phyloP scores from a whole-genome alignment of 1,140 invertebrate species.

The Zophobas atratus region DNA sequence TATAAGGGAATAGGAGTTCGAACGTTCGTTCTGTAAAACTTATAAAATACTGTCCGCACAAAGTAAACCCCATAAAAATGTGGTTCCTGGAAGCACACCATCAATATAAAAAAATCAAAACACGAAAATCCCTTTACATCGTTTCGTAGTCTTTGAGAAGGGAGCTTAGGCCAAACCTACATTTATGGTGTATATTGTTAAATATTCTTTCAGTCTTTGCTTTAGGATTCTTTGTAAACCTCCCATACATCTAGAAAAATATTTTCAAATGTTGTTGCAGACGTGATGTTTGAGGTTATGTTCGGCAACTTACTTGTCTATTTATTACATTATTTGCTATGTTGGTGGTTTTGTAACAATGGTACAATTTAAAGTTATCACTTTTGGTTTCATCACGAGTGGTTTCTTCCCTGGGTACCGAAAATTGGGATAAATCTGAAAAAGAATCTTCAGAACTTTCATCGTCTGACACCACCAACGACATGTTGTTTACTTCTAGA shows the following conservation, averaged over 20 bases:
- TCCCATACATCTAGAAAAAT: conserved; percentile 63
- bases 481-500: conserved; percentile 57
- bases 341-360: conserved; percentile 55
- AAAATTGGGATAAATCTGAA: conserved; percentile 58
- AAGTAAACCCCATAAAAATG: conserved; percentile 93
- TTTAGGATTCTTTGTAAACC: conserved; percentile 62
- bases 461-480: conserved; percentile 59
- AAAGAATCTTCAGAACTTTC: conserved; percentile 59
- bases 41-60: conserved; percentile 92
- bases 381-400: conserved; percentile 38
- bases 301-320: conserved; percentile 63
- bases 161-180: conserved; percentile 70
- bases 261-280: conserved; percentile 51
- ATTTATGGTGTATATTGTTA: conserved; percentile 74
- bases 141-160: conserved; percentile 62
- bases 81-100: conserved; percentile 72
- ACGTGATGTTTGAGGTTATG: conserved; percentile 56
- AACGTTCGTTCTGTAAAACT: conserved; percentile 77
- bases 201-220: conserved; percentile 69
- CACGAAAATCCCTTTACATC: conserved; percentile 52
- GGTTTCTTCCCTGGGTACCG: conserved; percentile 49
- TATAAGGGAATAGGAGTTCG: conserved; percentile 50
- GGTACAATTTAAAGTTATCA: conserved; percentile 27
- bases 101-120: conserved; percentile 60
- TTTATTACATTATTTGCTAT: conserved; percentile 63